Base-by-base conservation (phyloP, 1,140 invertebrate species). In the Maconellicoccus hirsutus region DNA sequence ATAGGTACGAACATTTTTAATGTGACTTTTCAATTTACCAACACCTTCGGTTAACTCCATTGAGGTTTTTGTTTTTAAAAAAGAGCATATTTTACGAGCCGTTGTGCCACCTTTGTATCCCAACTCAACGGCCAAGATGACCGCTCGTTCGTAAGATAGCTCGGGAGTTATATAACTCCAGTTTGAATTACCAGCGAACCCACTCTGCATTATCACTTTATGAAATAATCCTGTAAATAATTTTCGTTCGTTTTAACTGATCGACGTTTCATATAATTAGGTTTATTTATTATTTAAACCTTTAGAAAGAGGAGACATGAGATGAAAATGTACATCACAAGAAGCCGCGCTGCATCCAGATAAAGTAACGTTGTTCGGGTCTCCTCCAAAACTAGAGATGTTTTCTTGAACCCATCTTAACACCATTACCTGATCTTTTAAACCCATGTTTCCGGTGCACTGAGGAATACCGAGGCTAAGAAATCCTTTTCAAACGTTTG, bases 301-400 rank as follows among this genome's bases (percentile, higher is more conserved):
- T 75, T 76, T 74, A 42, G 75, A 74, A 12, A 75, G n/a, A 7
- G 73, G 69, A 26, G 77, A 77, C 19, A 78, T 70, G 71, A 78
- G 73, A 81, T 42, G 86, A 71, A 75, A 75, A 38, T 71, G 59
- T 25, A 42, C 33, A 23, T 42, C 52, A 4, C 27, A 75, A 6
- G 77, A 79, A 0, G 80, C 79, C 0, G 81, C 78, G 16, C 79
- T 79, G 71, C 81, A 76, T 14, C 82, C 81, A 39, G 80, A 77
- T 22, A 83, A 73, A 0, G 83, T 84, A 8, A 84, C 76, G 22
- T 75, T 72, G 12, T 74, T 73, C 0, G 79, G 74, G 73, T 84
- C 79, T 22, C 83, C 82, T 3, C 82, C 81, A 72, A 83, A 83
- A 23, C 74, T 73, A 3, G 69, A 73, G 61, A 83, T 80, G 74